A percentile compares a stretch with the other conserved stretches of the same genome.
Conservation (phyloP, 2,888 invertebrate species). For the Mesorhabditis spiculigera region DNA sequence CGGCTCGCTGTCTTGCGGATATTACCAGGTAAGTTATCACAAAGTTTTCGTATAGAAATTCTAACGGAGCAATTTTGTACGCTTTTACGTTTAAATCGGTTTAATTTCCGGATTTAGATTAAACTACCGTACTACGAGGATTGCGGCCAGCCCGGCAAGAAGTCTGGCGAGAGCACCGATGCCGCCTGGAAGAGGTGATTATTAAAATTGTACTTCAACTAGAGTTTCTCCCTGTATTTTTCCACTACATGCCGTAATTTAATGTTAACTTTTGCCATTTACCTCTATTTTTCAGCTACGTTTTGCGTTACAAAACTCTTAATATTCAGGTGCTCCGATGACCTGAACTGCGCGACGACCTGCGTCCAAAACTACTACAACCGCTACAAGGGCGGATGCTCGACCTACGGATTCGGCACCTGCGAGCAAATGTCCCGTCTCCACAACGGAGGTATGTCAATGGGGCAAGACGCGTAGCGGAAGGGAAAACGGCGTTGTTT, state of each 20-base stretch:
- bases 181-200: slow-evolving; percentile 38
- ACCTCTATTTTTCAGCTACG: no score
- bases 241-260: no score
- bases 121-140: slow-evolving; percentile 52
- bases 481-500: no score
- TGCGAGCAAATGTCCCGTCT: slow-evolving; percentile 38
- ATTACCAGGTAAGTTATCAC: slow-evolving; percentile 24
- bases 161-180: slow-evolving; percentile 37
- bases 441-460: slow-evolving; percentile 34
- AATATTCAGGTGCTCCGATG: slow-evolving; percentile 24
- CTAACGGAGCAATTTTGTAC: neutral
- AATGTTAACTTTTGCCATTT: no score
- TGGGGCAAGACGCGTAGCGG: no score
- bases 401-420: slow-evolving; percentile 29
- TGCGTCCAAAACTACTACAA: slow-evolving; percentile 41
- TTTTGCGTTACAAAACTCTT: no score
- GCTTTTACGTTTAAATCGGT: slow-evolving; percentile 23
- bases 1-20: slow-evolving; percentile 39
- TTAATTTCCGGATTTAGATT: slow-evolving; percentile 44
- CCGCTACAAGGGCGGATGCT: slow-evolving; percentile 37
- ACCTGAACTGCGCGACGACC: slow-evolving; percentile 28
- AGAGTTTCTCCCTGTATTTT: no score
- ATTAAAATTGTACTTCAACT: no score
- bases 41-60: neutral
- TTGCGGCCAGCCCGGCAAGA: slow-evolving; percentile 50